Evolutionary conservation across 2,113 vertebrate genomes (phyloP).

Genomic region (Artemisiospiza belli): DNA sequence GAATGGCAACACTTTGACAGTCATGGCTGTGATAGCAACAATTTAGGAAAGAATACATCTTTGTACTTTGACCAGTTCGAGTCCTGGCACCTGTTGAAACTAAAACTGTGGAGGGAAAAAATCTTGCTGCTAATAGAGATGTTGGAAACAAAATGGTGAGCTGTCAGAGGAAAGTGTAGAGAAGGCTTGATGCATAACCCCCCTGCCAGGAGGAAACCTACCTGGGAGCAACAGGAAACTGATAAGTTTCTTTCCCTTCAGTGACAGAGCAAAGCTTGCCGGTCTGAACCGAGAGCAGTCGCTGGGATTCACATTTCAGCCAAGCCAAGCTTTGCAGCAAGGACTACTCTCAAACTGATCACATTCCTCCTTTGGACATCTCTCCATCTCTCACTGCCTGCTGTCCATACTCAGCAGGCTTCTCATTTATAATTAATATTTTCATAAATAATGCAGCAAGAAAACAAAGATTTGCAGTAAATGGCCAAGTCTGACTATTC

Average conservation of each 20-base stretch:
- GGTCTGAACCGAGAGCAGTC: neutral
- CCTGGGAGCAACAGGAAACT: constrained; percentile 42
- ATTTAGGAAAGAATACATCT: constrained; percentile 70
- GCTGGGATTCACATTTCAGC: neutral
- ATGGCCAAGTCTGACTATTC: neutral
- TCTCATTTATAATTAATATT: constrained; percentile 49
- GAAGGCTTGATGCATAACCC: neutral
- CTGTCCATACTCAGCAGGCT: neutral
- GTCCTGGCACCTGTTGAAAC: constrained; percentile 78
- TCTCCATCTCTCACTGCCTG: neutral
- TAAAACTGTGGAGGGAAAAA: constrained; percentile 58
- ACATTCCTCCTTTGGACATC: neutral
- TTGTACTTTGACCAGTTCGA: constrained; percentile 66
- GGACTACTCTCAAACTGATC: neutral
- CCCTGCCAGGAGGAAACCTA: constrained; percentile 3
- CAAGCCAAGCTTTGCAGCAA: neutral
- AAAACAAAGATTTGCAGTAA: neutral
- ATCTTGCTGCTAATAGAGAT: constrained; percentile 22
- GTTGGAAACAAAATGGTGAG: constrained; percentile 57
- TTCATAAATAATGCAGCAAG: constrained; percentile 35
- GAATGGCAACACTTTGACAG: constrained; percentile 65
- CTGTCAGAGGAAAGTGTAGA: constrained; percentile 32
- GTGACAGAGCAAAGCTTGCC: neutral
- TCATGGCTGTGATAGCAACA: constrained; percentile 52
- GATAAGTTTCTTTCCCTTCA: constrained; percentile 6